phyloP scores from a whole-genome alignment of 2,888 invertebrate genomes.

The Chloroclysta siterata region DNA sequence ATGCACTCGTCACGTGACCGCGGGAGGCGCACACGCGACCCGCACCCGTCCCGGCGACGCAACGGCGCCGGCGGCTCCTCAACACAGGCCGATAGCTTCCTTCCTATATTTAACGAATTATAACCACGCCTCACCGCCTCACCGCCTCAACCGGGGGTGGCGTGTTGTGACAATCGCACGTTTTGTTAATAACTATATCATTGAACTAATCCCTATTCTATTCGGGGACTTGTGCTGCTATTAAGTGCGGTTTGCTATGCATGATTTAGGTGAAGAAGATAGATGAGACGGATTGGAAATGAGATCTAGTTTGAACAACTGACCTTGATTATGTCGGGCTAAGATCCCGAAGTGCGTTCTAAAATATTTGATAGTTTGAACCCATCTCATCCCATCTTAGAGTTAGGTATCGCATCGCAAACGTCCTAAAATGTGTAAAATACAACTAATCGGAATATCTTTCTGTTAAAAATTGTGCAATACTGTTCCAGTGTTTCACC shows the following conservation, averaged over 20 bases:
- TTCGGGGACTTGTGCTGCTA: background rate
- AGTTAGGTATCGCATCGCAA: too few relatives aligned
- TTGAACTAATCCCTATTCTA: slow-evolving; percentile 25
- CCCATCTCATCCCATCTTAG: too few relatives aligned
- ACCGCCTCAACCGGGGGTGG: slow-evolving; percentile 12
- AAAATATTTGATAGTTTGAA: too few relatives aligned
- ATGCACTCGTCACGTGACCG: too few relatives aligned
- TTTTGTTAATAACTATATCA: slow-evolving; percentile 36
- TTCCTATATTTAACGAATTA: slow-evolving; percentile 47
- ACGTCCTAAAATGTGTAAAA: too few relatives aligned
- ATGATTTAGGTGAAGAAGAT: background rate
- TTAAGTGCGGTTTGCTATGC: background rate
- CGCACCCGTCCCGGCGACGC: slow-evolving; percentile 16
- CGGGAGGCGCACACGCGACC: slow-evolving; percentile 10
- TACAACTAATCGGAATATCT: too few relatives aligned
- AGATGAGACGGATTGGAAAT: too few relatives aligned
- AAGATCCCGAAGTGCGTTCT: too few relatives aligned
- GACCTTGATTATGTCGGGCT: too few relatives aligned
- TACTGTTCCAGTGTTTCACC: slow-evolving; percentile 6
- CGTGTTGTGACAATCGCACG: slow-evolving; percentile 51
- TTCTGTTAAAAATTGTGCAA: background rate
- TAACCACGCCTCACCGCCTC: slow-evolving; percentile 29
- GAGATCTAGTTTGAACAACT: too few relatives aligned
- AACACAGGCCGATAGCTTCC: slow-evolving; percentile 58
- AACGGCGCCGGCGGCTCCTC: slow-evolving; percentile 1